These are phyloP conservation scores for Pavo muticus DNA, from an alignment of 2,113 vertebrate genomes.

Conservation along the genomic window DNA sequence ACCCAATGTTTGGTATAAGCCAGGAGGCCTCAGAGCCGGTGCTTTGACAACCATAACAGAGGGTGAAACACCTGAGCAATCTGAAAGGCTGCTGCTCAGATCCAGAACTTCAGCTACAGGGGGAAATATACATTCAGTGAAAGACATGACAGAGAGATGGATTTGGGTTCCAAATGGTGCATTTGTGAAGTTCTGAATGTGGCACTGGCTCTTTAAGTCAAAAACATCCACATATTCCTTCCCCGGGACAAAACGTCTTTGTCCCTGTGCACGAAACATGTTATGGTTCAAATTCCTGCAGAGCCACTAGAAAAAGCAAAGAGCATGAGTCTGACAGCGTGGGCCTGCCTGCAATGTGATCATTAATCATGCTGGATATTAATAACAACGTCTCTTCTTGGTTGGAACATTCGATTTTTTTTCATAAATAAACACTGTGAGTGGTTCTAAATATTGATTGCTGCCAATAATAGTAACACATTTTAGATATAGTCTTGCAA, in stretches of 20 bases:
- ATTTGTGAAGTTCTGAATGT: neutral
- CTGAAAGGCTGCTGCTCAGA: neutral
- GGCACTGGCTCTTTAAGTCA: constrained; percentile 39
- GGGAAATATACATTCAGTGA: neutral
- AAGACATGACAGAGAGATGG: neutral
- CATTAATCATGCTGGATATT: constrained; percentile 57
- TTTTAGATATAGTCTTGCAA: constrained; percentile 18
- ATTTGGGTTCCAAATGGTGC: neutral
- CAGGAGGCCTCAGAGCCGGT: fast-evolving
- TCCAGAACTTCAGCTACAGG: neutral
- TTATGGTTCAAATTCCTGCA: constrained; percentile 58
- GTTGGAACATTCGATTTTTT: constrained; percentile 59
- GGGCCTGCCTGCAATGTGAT: constrained; percentile 44
- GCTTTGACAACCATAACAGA: neutral
- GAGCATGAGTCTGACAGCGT: constrained; percentile 42
- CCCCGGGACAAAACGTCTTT: constrained; percentile 65
- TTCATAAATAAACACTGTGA: constrained; percentile 50
- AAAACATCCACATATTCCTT: constrained; percentile 42
- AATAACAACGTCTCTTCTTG: constrained; percentile 40
- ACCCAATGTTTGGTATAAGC: neutral
- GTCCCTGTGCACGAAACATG: constrained; percentile 54
- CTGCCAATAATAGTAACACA: constrained; percentile 36
- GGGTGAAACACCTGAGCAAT: neutral
- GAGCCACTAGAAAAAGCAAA: constrained; percentile 60
- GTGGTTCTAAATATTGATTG: constrained; percentile 56